These are phyloP conservation scores for Ptychadena robeensis DNA, from an alignment of 2,797 vertebrate species.

Conservation along the genomic window DNA sequence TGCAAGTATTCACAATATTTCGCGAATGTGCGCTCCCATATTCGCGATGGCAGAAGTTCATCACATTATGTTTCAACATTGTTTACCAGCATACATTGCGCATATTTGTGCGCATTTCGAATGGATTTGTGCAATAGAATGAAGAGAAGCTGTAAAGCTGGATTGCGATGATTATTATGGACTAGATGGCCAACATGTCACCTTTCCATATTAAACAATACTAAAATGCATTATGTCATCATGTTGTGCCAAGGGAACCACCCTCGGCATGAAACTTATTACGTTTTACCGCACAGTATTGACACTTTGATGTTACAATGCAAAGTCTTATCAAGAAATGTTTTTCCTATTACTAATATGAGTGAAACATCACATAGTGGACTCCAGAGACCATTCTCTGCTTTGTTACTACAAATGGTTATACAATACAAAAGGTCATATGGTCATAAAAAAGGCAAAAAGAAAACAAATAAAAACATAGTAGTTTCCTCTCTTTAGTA, in stretches of 20 bases:
- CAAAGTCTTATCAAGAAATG: neutral
- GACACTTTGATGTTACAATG: conserved; percentile 34
- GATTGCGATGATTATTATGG: too few relatives aligned
- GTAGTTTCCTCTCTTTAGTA: conserved; percentile 39
- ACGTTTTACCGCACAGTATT: neutral
- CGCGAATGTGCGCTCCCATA: too few relatives aligned
- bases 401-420: conserved; percentile 14
- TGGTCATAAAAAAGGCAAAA: neutral
- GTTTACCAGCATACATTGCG: too few relatives aligned
- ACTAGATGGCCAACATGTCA: too few relatives aligned
- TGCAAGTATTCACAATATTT: too few relatives aligned
- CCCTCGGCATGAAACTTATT: conserved; percentile 1
- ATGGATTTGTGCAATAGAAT: too few relatives aligned
- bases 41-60: too few relatives aligned
- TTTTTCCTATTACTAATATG: neutral
- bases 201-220: neutral
- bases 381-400: conserved; percentile 13
- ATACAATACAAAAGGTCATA: conserved; percentile 42
- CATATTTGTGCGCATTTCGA: too few relatives aligned
- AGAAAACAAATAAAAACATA: conserved; percentile 39
- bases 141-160: too few relatives aligned
- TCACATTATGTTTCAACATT: too few relatives aligned
- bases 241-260: neutral
- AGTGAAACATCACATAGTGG: neutral
- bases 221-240: neutral